Evolutionary conservation across 2,888 invertebrate species (phyloP), one percentile per base, ranked within the genome.

Genomic region (Tenthredo livida): DNA sequence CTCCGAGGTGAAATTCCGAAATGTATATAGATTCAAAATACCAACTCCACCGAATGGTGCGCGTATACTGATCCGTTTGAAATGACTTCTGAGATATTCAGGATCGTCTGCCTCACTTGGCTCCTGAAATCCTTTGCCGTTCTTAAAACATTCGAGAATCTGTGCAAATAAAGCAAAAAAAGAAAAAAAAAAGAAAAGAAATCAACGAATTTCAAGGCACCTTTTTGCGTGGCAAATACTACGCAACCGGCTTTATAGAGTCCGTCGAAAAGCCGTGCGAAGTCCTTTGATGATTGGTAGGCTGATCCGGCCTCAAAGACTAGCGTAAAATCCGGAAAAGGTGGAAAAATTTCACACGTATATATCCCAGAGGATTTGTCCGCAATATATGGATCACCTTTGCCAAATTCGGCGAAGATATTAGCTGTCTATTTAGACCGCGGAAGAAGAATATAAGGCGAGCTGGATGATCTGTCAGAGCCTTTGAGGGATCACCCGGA

Each of bases 261-360:
- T 33, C 29, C 54, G n/a, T 77, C 33, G 77, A 77, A 77, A 33
- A 77, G 29, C 15, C 37, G n/a, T 50, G 10, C 10, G 25, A 25
- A 37, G 15, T 47, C 33, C 77, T 77, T 77, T 77, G 80, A 80
- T 61, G 80, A 61, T 40, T 40, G 61, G 61, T 40, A 40, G 40
- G 21, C 40, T 80, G 80, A 80, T 80, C 80, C 80, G 33, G 58
- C 40, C 37, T 61, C 80, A 40, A 80, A 80, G 77, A 77, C 50
- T 33, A 50, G 77, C 15, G 9, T 1, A 21, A 54, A 77, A 77
- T 50, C 77, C 77, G 2, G 15, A 2, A 54, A n/a, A 33, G 77
- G 25, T 25, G 25, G 1, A 75, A 77, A 54, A 33, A 50, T 15
- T 77, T 54, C 10, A 15, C 77, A 7, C 17, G n/a, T 21, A 43